Evolutionary conservation across 2,888 invertebrate genomes (phyloP), one percentile per base, ranked within the genome.

Genomic region (Aspidapion aeneum): DNA sequence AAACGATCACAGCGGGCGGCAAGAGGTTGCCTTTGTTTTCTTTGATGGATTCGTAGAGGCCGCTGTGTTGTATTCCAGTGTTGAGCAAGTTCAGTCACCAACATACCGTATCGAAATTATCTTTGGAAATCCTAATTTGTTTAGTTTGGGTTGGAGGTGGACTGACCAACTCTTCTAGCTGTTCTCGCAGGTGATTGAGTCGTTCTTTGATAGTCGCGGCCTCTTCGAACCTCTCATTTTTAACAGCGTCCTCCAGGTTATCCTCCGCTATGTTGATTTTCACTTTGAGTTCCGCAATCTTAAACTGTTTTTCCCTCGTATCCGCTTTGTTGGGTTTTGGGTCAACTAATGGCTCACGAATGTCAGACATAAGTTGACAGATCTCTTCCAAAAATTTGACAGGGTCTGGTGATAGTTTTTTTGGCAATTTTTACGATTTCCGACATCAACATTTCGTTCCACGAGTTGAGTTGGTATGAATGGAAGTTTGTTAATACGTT

Each of bases 321-420:
- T 67, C 62, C 12, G 59, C 50, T 61, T 63, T 61, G 19, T 63
- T 57, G 12, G 64, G 63, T 18, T 51, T 54, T 62, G 69, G 60
- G 55, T 69, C 68, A 21, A 66, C 62, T 7, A 70, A 21, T 1
- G 73, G 74, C 67, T 74, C 73, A 55, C 70, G 68, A 60, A 75
- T 73, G 20, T 75, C 73, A 1, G 72, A 73, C 57, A 75, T 74
- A 49, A 75, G 65, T 35, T 69, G 64, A 58, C 72, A 74, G 3
- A 74, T 69, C 52, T 72, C 72, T 18, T 62, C 69, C 2, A 70
- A 71, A 35, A 75, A 70, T 16, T 60, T 63, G 18, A 72, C 72
- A 0, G 68, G 51, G 55, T 69, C 68, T 12, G 68, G 63, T 54
- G 65, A 63, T 12, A 72, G 55, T 64, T 70, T 68, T n/a, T 1